A percentile compares a stretch with the other conserved stretches of the same genome.
Evolutionary conservation across 2,113 vertebrate species (phyloP).

Genomic region (Vidua macroura): DNA sequence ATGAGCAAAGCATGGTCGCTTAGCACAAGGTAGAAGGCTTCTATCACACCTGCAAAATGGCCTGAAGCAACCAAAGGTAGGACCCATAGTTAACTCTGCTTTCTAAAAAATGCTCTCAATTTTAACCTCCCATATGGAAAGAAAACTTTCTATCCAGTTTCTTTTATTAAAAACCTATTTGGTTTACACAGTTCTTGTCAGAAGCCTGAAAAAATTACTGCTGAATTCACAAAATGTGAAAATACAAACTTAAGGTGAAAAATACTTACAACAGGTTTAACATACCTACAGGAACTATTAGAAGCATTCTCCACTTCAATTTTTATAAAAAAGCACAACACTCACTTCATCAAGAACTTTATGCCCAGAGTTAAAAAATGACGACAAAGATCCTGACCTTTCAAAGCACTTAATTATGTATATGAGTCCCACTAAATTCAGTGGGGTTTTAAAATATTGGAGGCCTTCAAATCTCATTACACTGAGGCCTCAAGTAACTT

Average conservation of each 20-base stretch:
- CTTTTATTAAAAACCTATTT: not conserved
- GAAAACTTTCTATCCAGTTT: not conserved
- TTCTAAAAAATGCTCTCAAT: not conserved
- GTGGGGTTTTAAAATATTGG: accelerated
- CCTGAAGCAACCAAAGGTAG: not conserved
- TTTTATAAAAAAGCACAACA: not conserved
- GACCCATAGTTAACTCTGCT: not conserved
- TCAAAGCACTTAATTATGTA: not conserved
- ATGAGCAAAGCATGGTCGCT: not conserved
- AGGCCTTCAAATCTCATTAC: not conserved
- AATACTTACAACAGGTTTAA: not conserved
- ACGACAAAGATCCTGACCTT: not conserved
- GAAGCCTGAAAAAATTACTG: not conserved
- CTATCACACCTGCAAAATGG: not conserved
- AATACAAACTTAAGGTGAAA: not conserved
- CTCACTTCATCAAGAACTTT: not conserved
- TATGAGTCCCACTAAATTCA: not conserved
- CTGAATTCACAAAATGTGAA: not conserved
- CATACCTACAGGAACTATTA: not conserved
- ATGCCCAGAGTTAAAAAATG: not conserved
- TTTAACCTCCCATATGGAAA: not conserved
- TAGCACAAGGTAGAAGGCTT: not conserved
- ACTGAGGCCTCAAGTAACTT: not conserved
- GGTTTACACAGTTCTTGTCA: not conserved
- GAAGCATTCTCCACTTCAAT: not conserved